These are phyloP conservation scores for Halichoerus grypus DNA, from an alignment of 2,113 vertebrate species.

Conservation along the genomic window DNA sequence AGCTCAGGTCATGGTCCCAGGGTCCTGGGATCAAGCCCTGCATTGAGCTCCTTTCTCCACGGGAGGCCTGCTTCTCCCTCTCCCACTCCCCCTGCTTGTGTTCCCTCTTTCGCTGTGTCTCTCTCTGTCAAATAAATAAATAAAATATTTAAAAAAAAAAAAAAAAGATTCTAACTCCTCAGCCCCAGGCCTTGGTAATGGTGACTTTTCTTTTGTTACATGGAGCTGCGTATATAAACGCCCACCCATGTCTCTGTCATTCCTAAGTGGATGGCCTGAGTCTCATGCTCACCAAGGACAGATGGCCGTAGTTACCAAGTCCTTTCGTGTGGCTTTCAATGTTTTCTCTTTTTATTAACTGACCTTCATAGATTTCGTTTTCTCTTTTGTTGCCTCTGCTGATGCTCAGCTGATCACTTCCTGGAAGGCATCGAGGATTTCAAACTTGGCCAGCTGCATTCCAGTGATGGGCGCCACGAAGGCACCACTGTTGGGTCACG, in stretches of 20 bases:
- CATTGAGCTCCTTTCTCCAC: too few relatives aligned
- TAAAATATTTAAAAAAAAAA: too few relatives aligned
- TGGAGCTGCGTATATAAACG: rapidly evolving
- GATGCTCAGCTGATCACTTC: neutral
- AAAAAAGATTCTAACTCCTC: neutral
- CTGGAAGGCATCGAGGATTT: neutral
- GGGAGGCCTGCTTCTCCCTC: too few relatives aligned
- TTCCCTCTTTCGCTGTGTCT: too few relatives aligned
- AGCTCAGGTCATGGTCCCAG: too few relatives aligned
- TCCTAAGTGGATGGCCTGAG: neutral
- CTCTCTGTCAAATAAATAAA: too few relatives aligned
- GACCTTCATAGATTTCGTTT: neutral
- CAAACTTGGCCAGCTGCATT: neutral
- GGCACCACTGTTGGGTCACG: rapidly evolving
- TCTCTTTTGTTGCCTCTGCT: neutral
- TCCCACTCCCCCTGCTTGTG: too few relatives aligned
- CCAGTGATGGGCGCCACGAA: neutral
- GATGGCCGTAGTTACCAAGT: neutral
- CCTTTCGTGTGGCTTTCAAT: neutral
- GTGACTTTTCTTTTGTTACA: neutral
- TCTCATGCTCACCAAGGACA: neutral
- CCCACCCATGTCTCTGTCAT: neutral
- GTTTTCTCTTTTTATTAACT: neutral
- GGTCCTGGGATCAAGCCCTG: too few relatives aligned
- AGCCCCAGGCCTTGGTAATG: too few relatives aligned